Base-by-base conservation (phyloP, 2,113 vertebrate genomes). In the Pitta sordida region DNA sequence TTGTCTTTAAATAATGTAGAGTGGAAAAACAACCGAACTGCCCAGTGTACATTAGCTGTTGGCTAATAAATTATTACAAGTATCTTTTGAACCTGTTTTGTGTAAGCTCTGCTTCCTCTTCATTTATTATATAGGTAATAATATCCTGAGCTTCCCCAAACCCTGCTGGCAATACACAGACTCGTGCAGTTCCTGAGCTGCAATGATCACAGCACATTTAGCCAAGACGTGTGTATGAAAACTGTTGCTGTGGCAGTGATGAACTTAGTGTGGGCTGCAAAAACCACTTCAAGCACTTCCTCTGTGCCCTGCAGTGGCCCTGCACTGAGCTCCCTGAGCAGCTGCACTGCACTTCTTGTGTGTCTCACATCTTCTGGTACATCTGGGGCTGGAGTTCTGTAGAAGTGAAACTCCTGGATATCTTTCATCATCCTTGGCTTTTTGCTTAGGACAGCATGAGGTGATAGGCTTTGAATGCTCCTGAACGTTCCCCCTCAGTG, bases 1-100 rank as follows among this genome's bases (percentile, higher is more conserved):
- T 92, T 91, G 86, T 81, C 64, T 93, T 88, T 94, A 88, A 93
- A 91, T 90, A 91, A 83, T 7, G 1, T 63, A 65, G 64, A 79
- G 44, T 86, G 92, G 88, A 55, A 88, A 88, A 95, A n/a, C 62
- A 95, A 59, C 78, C 32, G 36, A 52, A 67, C 59, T 63, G 68
- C 60, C 53, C 37, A 14, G 51, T 44, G 43, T 53, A 46, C 52
- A 19, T 69, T 80, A 59, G 46, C 51, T 88, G 5, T 78, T 86
- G 79, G 78, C 87, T 76, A 68, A 90, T 85, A 76, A 64, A 52
- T 32, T 93, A 27, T 15, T 82, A 27, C 64, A 64, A 30, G 46
- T 83, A 37, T 39, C 60, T 91, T 59, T 51, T 88, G 60, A 39
- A 26, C 49, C 92, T 68, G 13, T 34, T 56, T 74, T 93, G 52